Base-by-base conservation (phyloP, 2,797 vertebrate species). In the Vespertilio murinus region DNA sequence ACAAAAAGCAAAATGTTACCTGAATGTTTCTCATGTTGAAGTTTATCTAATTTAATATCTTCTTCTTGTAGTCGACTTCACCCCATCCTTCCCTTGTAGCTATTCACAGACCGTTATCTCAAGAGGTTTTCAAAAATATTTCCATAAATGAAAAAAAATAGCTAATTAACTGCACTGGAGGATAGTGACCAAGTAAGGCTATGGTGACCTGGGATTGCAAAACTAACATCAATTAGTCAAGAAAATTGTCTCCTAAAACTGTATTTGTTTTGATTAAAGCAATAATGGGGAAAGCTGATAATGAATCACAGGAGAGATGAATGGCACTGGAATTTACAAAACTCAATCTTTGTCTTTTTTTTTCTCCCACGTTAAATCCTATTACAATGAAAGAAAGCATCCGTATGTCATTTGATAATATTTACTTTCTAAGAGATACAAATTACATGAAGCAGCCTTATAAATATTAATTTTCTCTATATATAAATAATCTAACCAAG, bases 141-240 rank as follows among this genome's bases (percentile, higher is more conserved):
- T 94, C 71, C 74, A 42, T 73, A 90, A 77, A 54, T 83, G 49
- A 52, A 80, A 89, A 94, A 94, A 82, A 49, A 45, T 18, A 88
- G 16, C 40, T 94, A 86, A 86, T 77, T 86, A 85, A 33, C 6
- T 52, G 1, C 47, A 45, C 14, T 40, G 25, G 28, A 78, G 14
- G 3, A 35, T 3, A 88, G 49, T 82, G 59, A 84, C 71, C 90
- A 54, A 52, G 74, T 38, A 74, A 80, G 54, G 3, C 17, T 65
- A 54, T 54, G 20, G 23, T 83, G 74, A 90, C 9, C 47, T 17
- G 10, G 30, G n/a, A 30, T 38, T 93, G 16, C 42, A 90, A 79
- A 91, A 73, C 20, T 90, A 64, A 90, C 70, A 42, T 92, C 74
- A 91, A 38, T 70, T 94, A 67, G 33, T 40, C 30, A 89, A 85